Conservation (phyloP, 2,888 invertebrate species). For the Aleiodes testaceus region DNA sequence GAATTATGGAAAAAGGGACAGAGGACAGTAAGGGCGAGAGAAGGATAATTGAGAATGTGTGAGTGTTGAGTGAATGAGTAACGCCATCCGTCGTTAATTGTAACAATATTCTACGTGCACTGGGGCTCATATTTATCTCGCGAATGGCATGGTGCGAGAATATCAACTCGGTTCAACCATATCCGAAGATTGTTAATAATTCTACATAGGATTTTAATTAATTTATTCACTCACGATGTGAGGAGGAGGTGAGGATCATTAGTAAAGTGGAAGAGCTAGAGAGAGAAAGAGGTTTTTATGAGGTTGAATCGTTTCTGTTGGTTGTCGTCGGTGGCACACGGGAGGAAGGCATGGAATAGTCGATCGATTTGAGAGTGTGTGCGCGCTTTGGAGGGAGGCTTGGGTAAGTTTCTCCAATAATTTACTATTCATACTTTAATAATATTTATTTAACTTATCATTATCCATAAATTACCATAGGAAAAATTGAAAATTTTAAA, state of each 20-base stretch:
- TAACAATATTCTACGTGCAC: neutral
- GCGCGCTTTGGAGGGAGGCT: constrained; percentile 30
- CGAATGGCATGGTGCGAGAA: neutral
- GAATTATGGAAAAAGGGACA: neutral
- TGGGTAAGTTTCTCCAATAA: constrained; percentile 25
- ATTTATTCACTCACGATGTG: constrained; percentile 13
- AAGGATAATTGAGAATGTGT: neutral
- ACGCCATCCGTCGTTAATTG: neutral
- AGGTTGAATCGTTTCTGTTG: constrained; percentile 33
- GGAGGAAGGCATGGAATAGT: constrained; percentile 36
- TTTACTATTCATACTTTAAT: neutral
- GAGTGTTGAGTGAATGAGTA: neutral
- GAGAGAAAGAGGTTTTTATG: neutral
- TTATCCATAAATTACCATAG: neutral
- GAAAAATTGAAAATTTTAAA: neutral
- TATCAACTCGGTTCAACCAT: neutral
- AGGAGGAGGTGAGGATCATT: neutral
- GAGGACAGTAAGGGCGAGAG: neutral
- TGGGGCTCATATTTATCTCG: neutral
- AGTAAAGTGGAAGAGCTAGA: constrained; percentile 3
- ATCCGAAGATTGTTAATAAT: neutral
- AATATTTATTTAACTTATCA: neutral
- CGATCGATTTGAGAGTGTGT: constrained; percentile 39
- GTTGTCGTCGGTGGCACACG: constrained; percentile 21
- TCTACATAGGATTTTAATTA: neutral